Evolutionary conservation across 1,140 invertebrate species (phyloP).

Genomic region (Achatina immaculata): DNA sequence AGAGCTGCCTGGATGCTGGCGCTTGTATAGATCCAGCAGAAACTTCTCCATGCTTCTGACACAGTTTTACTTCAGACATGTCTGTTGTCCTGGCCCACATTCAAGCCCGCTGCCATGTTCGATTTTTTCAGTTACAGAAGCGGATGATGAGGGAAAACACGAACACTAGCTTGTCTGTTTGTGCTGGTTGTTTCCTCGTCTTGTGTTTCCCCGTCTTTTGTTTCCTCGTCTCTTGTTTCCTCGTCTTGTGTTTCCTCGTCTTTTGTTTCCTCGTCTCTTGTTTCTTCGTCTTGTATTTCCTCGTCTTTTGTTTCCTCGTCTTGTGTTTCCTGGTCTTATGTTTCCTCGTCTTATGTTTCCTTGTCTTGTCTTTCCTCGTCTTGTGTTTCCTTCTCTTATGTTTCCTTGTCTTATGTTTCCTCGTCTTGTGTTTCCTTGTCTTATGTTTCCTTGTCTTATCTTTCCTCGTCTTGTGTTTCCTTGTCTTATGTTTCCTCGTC

Average conservation of each 20-base stretch:
- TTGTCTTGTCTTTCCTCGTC: background rate
- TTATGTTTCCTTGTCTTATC: background rate
- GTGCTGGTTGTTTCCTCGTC: background rate
- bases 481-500: background rate
- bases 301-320: background rate
- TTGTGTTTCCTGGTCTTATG: background rate
- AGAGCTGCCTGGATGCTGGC: too few species aligned
- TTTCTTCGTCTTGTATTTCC: background rate
- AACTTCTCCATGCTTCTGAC: too few species aligned
- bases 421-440: background rate
- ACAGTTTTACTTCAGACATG: too few species aligned
- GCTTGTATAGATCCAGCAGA: too few species aligned
- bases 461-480: constrained; percentile 2
- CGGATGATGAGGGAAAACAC: too few species aligned
- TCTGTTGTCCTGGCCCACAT: too few species aligned
- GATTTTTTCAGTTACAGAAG: too few species aligned
- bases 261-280: too few species aligned
- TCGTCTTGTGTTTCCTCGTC: too few species aligned
- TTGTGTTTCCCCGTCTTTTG: background rate
- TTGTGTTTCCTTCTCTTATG: constrained; percentile 24
- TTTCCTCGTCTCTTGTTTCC: too few species aligned
- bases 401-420: background rate
- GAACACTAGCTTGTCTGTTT: constrained; percentile 2
- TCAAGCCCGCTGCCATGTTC: too few species aligned
- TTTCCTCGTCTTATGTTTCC: background rate